These are phyloP conservation scores for Ichneumoninae sp. DNA, from an alignment of 2,888 invertebrate species.

Conservation along the genomic window DNA sequence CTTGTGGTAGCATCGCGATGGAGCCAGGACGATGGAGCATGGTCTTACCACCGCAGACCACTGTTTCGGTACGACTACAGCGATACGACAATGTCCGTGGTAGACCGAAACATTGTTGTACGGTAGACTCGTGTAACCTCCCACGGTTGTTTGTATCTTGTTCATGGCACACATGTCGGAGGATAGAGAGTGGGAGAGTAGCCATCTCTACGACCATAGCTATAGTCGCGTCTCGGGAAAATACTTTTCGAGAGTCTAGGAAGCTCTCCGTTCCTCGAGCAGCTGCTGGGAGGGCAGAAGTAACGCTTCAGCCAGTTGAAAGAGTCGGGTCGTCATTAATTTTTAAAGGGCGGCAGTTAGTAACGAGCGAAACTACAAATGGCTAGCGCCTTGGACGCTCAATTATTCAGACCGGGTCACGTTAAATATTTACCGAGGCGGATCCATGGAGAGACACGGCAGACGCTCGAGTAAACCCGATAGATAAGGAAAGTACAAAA, in stretches of 20 bases:
- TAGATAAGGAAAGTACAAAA: not conserved
- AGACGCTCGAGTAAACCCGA: constrained; percentile 3
- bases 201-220: not conserved
- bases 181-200: not conserved
- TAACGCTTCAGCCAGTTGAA: constrained; percentile 68
- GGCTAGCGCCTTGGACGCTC: constrained; percentile 78
- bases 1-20: constrained; percentile 40
- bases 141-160: constrained; percentile 25
- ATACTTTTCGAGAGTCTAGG: constrained; percentile 58
- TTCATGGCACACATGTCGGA: not conserved
- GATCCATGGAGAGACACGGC: constrained; percentile 31
- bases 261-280: constrained; percentile 25
- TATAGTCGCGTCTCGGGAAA: constrained; percentile 28
- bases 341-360: constrained; percentile 80
- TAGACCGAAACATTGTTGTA: constrained; percentile 22
- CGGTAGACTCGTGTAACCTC: constrained; percentile 1
- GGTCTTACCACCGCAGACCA: constrained; percentile 48
- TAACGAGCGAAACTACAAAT: constrained; percentile 81
- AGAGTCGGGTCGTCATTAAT: constrained; percentile 81
- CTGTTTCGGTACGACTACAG: constrained; percentile 26
- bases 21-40: constrained; percentile 11
- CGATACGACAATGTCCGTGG: constrained; percentile 22
- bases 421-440: constrained; percentile 77
- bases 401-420: constrained; percentile 81
- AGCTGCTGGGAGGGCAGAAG: constrained; percentile 62